Conservation (phyloP, 2,113 vertebrate species). For the Mesitornis unicolor region DNA sequence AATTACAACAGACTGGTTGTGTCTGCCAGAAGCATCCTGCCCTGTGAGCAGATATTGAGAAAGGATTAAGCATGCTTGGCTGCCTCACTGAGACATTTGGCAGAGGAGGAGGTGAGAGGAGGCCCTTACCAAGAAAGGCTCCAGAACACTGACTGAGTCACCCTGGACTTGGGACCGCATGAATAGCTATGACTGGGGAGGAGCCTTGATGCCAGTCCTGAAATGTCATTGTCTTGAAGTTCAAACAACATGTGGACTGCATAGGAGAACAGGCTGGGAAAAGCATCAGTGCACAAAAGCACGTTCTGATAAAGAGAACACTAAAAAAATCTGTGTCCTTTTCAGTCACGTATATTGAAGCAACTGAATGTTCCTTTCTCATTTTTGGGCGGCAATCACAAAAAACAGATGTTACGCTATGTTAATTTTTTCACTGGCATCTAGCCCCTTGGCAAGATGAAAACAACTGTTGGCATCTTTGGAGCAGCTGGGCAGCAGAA, state of each 20-base stretch:
- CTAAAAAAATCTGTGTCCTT: not conserved
- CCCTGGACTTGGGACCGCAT: not conserved
- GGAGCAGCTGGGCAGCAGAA: not conserved
- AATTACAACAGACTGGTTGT: not conserved
- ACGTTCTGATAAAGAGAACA: not conserved
- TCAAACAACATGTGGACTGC: not conserved
- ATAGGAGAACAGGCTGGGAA: not conserved
- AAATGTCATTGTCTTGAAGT: not conserved
- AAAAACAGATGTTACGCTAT: constrained; percentile 32
- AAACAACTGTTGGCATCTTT: not conserved
- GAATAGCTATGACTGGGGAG: not conserved
- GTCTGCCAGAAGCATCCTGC: not conserved
- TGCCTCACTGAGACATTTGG: not conserved
- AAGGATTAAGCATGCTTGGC: not conserved
- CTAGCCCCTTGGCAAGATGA: not conserved
- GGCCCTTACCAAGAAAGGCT: not conserved
- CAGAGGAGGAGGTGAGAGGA: not conserved
- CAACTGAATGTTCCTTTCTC: not conserved
- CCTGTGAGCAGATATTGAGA: not conserved
- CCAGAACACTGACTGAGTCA: not conserved
- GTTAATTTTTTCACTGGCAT: constrained; percentile 39
- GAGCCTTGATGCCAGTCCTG: not conserved
- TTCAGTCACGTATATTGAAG: not conserved
- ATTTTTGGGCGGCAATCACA: not conserved
- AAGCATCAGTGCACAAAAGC: not conserved